Evolutionary conservation across 1,140 invertebrate species (phyloP), one percentile per base, ranked within the genome.

Genomic region (Drosophila pallidifrons): DNA sequence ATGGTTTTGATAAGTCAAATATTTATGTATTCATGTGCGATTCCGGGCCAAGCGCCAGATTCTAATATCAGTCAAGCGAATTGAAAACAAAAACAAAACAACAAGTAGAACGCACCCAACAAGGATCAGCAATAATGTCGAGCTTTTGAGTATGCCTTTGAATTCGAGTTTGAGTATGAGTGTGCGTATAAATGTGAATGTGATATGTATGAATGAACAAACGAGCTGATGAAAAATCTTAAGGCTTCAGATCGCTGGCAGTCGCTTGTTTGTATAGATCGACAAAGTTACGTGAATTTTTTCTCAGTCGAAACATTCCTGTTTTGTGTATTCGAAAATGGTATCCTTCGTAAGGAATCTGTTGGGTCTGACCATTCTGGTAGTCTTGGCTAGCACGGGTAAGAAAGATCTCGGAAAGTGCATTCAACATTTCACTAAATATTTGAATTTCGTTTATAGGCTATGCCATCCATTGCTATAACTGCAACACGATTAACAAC

Each of bases 391-490:
- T 45, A 63, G 73, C 77, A 79, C 87, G 55, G 87, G 91, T 92
- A 79, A 43, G 75, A 25, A 0, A 25, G 3, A 0, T 16, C 6
- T 55, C 55, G 51, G 8, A 59, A n/a, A 8, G 20, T 46, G 0
- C 8, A 32, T 38, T 25, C 35, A 5, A 20, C 35, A 16, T 10
- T 16, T 11, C 20, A n/a, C 10, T 41, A 1, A 57, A 43, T 43
- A 38, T 2, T 2, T 11, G 11, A 6, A 6, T 54, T 15, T 4
- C 28, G n/a, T n/a, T 63, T 54, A 2, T 49, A 88, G 83, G 85
- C 28, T 88, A 83, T 59, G 91, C 91, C 72, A 69, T 92, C 41
- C 79, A 87, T 20, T 92, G 91, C 75, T 92, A 92, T 70, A 68
- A 78, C 13, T 15, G 15, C 15, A 15, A 15, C 15, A 1, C 15